Evolutionary conservation across 2,113 vertebrate species (phyloP).

Genomic region (Regulus satrapa): DNA sequence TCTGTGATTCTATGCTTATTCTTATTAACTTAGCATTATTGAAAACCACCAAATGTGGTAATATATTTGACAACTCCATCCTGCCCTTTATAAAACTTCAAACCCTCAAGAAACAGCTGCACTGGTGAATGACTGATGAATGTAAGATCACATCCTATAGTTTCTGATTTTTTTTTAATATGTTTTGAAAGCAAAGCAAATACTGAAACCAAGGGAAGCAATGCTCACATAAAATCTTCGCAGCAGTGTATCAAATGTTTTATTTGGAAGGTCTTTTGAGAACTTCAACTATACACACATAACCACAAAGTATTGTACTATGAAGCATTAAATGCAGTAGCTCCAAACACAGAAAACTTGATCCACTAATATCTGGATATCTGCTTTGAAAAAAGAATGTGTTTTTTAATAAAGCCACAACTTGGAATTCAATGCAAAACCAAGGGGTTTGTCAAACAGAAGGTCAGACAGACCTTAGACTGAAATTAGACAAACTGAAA

Average conservation of each 20-base stretch:
- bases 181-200: background rate
- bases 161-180: background rate
- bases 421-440: background rate
- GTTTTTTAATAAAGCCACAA: background rate
- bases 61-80: background rate
- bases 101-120: background rate
- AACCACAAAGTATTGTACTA: background rate
- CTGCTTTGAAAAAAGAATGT: background rate
- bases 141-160: background rate
- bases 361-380: background rate
- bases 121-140: background rate
- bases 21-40: background rate
- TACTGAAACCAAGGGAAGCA: background rate
- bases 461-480: background rate
- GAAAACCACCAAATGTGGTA: background rate
- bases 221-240: background rate
- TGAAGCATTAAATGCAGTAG: background rate
- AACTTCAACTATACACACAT: background rate
- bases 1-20: background rate
- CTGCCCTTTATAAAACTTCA: background rate
- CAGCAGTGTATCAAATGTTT: background rate
- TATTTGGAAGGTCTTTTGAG: background rate
- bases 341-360: background rate
- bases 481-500: background rate
- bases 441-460: background rate